A percentile compares a stretch with the other conserved stretches of the same genome.
Conservation (phyloP, 2,888 invertebrate genomes). For the Aphidius colemani region DNA sequence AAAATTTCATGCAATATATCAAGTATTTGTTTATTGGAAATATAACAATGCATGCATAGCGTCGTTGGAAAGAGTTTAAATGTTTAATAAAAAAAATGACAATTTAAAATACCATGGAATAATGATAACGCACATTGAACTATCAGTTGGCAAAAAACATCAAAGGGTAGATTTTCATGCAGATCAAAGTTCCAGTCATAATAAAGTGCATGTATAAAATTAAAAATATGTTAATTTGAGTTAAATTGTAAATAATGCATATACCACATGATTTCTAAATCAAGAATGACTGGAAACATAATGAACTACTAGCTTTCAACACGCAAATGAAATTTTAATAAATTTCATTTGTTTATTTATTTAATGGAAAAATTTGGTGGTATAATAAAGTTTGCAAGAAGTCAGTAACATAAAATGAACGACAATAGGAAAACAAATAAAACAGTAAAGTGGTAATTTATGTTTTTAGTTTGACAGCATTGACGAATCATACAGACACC, state of each 20-base stretch:
- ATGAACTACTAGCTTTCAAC: constrained; percentile 4
- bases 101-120: not conserved
- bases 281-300: constrained; percentile 13
- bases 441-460: constrained; percentile 57
- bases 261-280: constrained; percentile 4
- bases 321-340: constrained; percentile 48
- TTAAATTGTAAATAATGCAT: too few relatives aligned
- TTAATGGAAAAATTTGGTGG: constrained; percentile 60
- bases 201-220: not conserved
- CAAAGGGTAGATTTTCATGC: too few relatives aligned
- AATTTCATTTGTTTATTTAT: constrained; percentile 59
- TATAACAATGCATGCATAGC: constrained; percentile 5
- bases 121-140: not conserved
- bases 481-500: constrained; percentile 57
- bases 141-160: too few relatives aligned
- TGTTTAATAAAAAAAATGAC: not conserved
- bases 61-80: too few relatives aligned
- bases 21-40: constrained; percentile 3
- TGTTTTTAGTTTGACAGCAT: constrained; percentile 59
- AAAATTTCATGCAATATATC: constrained; percentile 7
- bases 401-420: constrained; percentile 33
- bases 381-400: constrained; percentile 58
- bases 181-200: too few relatives aligned
- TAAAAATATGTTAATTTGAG: too few relatives aligned
- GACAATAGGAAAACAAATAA: constrained; percentile 39